phyloP scores from a whole-genome alignment of 2,113 vertebrate species.

The Brachyhypopomus gauderio region DNA sequence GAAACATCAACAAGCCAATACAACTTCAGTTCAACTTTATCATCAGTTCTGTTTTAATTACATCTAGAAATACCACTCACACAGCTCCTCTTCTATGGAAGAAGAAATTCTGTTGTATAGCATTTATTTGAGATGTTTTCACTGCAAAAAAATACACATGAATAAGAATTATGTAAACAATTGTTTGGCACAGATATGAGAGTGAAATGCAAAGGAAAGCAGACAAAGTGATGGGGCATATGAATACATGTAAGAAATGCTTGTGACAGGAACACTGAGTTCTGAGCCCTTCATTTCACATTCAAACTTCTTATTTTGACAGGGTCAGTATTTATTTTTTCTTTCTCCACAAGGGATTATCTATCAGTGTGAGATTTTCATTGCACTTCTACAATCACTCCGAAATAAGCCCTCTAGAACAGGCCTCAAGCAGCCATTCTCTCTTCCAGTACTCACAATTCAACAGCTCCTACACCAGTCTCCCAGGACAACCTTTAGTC shows the following conservation, averaged over 20 bases:
- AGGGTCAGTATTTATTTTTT: constrained; percentile 67
- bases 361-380: constrained; percentile 61
- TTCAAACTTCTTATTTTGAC: constrained; percentile 58
- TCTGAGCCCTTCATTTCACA: constrained; percentile 1
- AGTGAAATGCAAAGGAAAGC: neutral
- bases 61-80: too few species aligned
- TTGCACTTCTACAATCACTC: constrained; percentile 65
- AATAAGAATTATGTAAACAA: constrained; percentile 1
- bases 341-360: constrained; percentile 61
- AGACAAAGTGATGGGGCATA: neutral
- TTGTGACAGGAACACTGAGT: neutral
- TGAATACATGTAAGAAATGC: neutral
- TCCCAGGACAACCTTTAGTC: neutral
- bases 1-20: too few species aligned
- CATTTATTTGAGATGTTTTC: neutral
- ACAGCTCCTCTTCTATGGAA: neutral
- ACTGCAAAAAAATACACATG: constrained; percentile 8
- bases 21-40: too few species aligned
- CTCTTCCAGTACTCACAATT: neutral
- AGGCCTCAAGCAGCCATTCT: neutral
- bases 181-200: neutral
- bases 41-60: too few species aligned
- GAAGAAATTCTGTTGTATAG: neutral
- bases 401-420: constrained; percentile 60
- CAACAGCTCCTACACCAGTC: neutral